phyloP scores from a whole-genome alignment of 2,888 invertebrate species.

The Osmoderma eremita region DNA sequence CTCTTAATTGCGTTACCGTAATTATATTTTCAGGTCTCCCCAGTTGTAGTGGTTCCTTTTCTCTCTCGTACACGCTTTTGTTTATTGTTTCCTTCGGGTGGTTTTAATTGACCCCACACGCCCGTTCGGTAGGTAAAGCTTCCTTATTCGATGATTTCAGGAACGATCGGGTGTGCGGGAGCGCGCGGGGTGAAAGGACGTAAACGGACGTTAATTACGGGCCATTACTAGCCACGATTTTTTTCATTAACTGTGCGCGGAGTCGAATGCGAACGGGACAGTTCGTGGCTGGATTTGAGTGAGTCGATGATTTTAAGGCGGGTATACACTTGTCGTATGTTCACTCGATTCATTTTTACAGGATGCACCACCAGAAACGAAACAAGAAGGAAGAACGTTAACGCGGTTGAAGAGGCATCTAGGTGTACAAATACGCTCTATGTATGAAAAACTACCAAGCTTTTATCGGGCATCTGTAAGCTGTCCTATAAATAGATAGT shows the following conservation, averaged over 20 bases:
- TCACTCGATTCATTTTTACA: too few relatives aligned
- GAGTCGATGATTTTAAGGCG: too few relatives aligned
- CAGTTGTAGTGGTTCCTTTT: neutral
- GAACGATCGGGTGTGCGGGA: neutral
- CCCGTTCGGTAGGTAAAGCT: neutral
- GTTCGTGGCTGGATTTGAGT: neutral
- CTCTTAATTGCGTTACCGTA: constrained; percentile 31
- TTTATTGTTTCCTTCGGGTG: constrained; percentile 32
- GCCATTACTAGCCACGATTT: constrained; percentile 22
- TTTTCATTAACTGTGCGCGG: constrained; percentile 25
- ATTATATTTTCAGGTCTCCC: constrained; percentile 28
- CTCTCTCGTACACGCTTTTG: constrained; percentile 12
- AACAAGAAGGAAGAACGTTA: too few relatives aligned
- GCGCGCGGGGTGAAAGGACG: neutral
- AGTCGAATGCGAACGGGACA: constrained; percentile 22
- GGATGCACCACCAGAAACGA: too few relatives aligned
- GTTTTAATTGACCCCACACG: constrained; percentile 23
- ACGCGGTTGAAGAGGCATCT: too few relatives aligned
- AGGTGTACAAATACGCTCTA: too few relatives aligned
- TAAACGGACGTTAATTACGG: constrained; percentile 30
- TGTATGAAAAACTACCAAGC: too few relatives aligned
- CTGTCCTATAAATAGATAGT: too few relatives aligned
- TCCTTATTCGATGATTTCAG: constrained; percentile 30
- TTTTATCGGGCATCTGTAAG: too few relatives aligned
- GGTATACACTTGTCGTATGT: too few relatives aligned